Percentiles rank a stretch among this genome's conserved stretches.
phyloP scores from a whole-genome alignment of 1,140 invertebrate species.

The Zaprionus camerounensis region DNA sequence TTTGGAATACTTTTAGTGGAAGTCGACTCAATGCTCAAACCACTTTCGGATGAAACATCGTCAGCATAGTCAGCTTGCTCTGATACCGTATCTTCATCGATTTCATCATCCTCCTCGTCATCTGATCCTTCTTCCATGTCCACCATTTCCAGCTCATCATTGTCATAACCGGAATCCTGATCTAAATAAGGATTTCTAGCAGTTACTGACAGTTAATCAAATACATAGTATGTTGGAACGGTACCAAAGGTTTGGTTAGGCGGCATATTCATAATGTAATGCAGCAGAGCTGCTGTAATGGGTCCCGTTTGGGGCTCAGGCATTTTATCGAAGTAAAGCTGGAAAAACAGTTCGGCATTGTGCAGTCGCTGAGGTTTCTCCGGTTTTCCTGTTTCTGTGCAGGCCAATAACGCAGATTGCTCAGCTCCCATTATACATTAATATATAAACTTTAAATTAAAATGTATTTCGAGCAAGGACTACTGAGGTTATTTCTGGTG shows the following conservation, averaged over 20 bases:
- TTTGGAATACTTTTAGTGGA: neutral
- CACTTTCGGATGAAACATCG: conserved; percentile 16
- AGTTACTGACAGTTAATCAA: neutral
- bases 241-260: neutral
- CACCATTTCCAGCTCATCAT: conserved; percentile 3
- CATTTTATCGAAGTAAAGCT: conserved; percentile 54
- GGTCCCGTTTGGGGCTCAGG: conserved; percentile 51
- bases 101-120: neutral
- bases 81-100: neutral
- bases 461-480: neutral
- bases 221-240: neutral
- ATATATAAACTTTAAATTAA: neutral
- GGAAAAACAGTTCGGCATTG: conserved; percentile 55
- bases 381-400: conserved; percentile 52
- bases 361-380: conserved; percentile 30
- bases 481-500: conserved; percentile 4
- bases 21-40: conserved; percentile 8
- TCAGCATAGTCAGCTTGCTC: neutral
- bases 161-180: conserved; percentile 20
- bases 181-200: neutral
- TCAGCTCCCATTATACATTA: conserved; percentile 59
- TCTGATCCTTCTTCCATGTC: neutral
- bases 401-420: conserved; percentile 61
- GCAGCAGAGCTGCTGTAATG: conserved; percentile 54
- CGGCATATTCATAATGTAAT: conserved; percentile 39